Base-by-base conservation (phyloP, 92 coral and sea anemone genomes). In the Actinostola sp. region DNA sequence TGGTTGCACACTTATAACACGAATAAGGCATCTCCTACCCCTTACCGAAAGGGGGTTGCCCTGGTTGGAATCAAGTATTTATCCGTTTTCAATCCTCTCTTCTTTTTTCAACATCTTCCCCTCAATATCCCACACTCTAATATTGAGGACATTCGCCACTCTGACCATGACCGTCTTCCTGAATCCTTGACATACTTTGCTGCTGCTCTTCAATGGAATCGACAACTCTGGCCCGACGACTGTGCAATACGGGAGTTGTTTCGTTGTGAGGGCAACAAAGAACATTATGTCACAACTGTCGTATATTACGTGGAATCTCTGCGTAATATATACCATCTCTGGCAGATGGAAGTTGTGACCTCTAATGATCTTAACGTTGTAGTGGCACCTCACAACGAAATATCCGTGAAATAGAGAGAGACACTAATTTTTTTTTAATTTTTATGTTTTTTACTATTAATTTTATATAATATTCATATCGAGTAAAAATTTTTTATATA, bases 1-100 rank as follows among this genome's bases (percentile, higher is more conserved):
- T 59, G 65, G 65, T 21, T 59, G 4, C 13, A 23, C 1, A 59
- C 28, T 0, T 66, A 66, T 35, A 25, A 49, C 36, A 55, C 67
- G 0, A 15, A 36, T 30, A 42, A 3, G 11, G 29, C 35, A n/a
- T 25, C 16, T 51, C 35, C 80, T n/a, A 72, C 67, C 13, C 24
- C 39, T 15, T 51, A 30, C 23, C 35, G 33, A 1, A n/a, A 21
- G 2, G 55, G 31, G 43, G 44, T 61, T n/a, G 54, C 63, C 14
- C 74, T 81, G 23, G 86, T 72, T 9, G 80, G 70, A 7, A 35
- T 72, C 0, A 72, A 73, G 55, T 73, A 42, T 12, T 60, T 67
- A 7, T 82, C 77, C 0, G 34, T 61, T 0, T 75, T 74, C 35
- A 75, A 72, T 8, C 45, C 51, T 11, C 59, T 12, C 4, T 76